Evolutionary conservation across 2,113 vertebrate genomes (phyloP), one percentile per base, ranked within the genome.

Genomic region (Apaloderma vittatum): DNA sequence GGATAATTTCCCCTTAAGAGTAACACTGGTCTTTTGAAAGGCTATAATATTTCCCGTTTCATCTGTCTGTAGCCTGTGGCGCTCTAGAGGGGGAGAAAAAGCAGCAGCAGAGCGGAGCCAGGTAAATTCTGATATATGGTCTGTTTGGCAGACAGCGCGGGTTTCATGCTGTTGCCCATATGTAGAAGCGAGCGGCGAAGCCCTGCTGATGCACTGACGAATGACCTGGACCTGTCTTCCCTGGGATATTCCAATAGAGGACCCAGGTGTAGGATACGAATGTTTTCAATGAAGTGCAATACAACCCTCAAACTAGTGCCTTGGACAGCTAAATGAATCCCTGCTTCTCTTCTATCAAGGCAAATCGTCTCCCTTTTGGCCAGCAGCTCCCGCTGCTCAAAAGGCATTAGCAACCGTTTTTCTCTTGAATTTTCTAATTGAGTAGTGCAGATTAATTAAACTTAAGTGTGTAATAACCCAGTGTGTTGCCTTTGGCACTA

Each of bases 31-130:
- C 80, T 91, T 97, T 94, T 75, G 92, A 96, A 96, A 96, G 54
- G 61, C 80, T 94, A 32, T 91, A 91, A 78, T 94, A 86, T 93
- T 96, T 95, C 96, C 82, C 0, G 0, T 96, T 96, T 96, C 89
- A 92, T 97, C 84, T 86, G 75, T 91, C 91, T 95, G 81, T 94
- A 95, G 90, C 96, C 95, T 79, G 68, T 94, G 90, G 96, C 79
- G 5, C 89, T 97, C 87, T 94, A 48, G 71, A 91, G 80, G 40
- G 74, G 45, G 34, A 92, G 65, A 57, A 91, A 91, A 88, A 74
- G 51, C 70, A 55, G 55, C 85, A 91, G 83, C 82, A 89, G 89
- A 36, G 54, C 23, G 6, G 46, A 90, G 74, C 40, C 82, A 92
- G 92, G 83, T 92, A 94, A 70, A 76, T 55, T 77, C 72, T 85